phyloP scores from a whole-genome alignment of 2,113 vertebrate species.

The Centrocercus urophasianus region DNA sequence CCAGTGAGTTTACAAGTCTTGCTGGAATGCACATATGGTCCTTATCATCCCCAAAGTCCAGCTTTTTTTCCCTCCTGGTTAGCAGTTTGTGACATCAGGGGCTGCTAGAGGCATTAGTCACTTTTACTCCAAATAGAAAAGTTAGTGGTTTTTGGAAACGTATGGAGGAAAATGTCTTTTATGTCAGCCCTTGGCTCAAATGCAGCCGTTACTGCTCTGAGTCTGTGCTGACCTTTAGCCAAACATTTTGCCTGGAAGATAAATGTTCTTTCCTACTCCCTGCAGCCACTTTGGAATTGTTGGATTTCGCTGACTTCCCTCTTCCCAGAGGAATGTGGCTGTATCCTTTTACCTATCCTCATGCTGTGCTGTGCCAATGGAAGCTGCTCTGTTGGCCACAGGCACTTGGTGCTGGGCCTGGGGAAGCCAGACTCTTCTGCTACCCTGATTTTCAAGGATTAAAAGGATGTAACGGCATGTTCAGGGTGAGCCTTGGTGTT shows the following conservation, averaged over 20 bases:
- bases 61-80: constrained; percentile 1
- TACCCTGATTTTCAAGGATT: rapidly evolving
- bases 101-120: constrained; percentile 53
- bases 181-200: constrained; percentile 52
- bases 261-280: constrained; percentile 7
- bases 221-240: constrained; percentile 61
- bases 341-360: not conserved
- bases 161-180: constrained; percentile 57
- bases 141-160: constrained; percentile 47
- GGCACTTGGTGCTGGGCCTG: not conserved
- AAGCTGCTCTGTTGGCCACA: not conserved
- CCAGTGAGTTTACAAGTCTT: constrained; percentile 46
- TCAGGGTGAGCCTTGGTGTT: not conserved
- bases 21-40: constrained; percentile 80
- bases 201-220: not conserved
- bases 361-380: not conserved
- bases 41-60: constrained; percentile 59
- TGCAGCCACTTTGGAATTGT: not conserved
- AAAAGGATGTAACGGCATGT: not conserved
- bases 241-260: constrained; percentile 53
- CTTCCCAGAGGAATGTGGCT: constrained; percentile 17
- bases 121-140: constrained; percentile 60
- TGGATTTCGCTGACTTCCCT: constrained; percentile 16
- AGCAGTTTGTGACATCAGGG: constrained; percentile 70
- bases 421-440: not conserved